Percentiles rank a stretch among this genome's conserved stretches.
These are phyloP conservation scores for Anodontia alba DNA, from an alignment of 2,888 invertebrate species.

Conservation along the genomic window DNA sequence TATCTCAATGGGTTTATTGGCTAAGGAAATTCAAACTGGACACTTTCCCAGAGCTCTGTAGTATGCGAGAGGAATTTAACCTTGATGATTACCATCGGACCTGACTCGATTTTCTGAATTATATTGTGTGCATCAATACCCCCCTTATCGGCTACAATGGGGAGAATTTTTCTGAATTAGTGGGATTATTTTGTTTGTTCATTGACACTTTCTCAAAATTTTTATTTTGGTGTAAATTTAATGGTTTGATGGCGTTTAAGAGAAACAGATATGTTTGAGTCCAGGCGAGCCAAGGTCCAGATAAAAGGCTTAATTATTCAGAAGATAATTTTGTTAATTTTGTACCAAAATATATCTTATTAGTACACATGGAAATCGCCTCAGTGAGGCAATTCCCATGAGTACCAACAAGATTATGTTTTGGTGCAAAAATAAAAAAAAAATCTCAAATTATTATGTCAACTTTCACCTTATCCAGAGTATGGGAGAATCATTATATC, in stretches of 20 bases:
- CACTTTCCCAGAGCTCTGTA: slow-evolving; percentile 56
- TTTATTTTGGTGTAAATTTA: slow-evolving; percentile 17
- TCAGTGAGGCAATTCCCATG: too few species aligned
- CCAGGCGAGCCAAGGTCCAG: too few species aligned
- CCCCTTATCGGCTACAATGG: slow-evolving; percentile 1
- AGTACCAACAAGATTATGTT: too few species aligned
- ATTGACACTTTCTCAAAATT: slow-evolving; percentile 10
- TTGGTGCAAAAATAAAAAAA: too few species aligned
- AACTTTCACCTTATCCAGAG: too few species aligned
- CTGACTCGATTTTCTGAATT: neutral
- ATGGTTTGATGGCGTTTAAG: neutral
- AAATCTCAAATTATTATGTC: too few species aligned
- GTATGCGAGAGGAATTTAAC: slow-evolving; percentile 39
- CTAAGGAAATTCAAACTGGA: slow-evolving; percentile 41
- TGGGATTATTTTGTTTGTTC: slow-evolving; percentile 15
- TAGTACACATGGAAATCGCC: too few species aligned
- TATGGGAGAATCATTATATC: too few species aligned
- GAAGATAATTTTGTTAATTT: too few species aligned
- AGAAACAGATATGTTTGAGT: slow-evolving; percentile 1
- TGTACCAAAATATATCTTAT: too few species aligned
- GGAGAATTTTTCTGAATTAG: slow-evolving; percentile 22
- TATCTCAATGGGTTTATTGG: slow-evolving; percentile 49
- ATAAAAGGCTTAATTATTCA: too few species aligned
- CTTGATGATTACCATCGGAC: slow-evolving; percentile 14
- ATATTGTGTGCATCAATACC: neutral